Conservation (phyloP, 1,140 invertebrate species). For the Drosophila suzukii region DNA sequence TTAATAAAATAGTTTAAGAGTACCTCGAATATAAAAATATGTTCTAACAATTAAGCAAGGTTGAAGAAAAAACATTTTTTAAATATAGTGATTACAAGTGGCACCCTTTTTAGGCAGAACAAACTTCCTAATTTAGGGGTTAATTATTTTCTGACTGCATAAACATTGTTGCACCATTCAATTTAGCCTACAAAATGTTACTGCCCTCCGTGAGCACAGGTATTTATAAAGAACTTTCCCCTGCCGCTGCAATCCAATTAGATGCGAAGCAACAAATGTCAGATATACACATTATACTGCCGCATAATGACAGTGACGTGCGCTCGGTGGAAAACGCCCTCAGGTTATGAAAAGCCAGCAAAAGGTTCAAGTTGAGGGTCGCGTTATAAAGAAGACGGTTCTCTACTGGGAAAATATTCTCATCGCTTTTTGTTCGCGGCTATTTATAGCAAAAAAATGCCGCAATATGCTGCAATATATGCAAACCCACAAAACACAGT, state of each 20-base stretch:
- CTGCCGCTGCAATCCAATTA: constrained; percentile 56
- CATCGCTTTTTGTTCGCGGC: constrained; percentile 24
- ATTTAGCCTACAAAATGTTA: constrained; percentile 4
- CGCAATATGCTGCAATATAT: constrained; percentile 38
- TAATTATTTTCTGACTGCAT: not conserved
- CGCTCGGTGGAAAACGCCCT: constrained; percentile 19
- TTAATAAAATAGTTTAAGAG: too few species aligned
- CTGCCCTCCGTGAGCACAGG: not conserved
- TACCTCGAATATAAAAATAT: too few species aligned
- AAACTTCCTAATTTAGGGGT: not conserved
- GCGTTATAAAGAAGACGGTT: constrained; percentile 10
- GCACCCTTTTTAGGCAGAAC: not conserved
- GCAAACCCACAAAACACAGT: constrained; percentile 8
- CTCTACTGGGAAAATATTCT: constrained; percentile 25
- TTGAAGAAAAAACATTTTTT: too few species aligned
- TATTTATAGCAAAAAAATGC: constrained; percentile 50
- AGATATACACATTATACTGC: constrained; percentile 23
- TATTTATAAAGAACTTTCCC: constrained; percentile 17
- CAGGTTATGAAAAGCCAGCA: constrained; percentile 29
- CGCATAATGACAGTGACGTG: constrained; percentile 50
- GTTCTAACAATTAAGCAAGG: too few species aligned
- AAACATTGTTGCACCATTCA: not conserved
- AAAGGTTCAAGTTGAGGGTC: constrained; percentile 76
- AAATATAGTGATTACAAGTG: not conserved
- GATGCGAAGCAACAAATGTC: constrained; percentile 47